Percentiles rank a stretch among this genome's conserved stretches.
Conservation (phyloP, 2,113 vertebrate genomes). For the Pogonocichla stellata region DNA sequence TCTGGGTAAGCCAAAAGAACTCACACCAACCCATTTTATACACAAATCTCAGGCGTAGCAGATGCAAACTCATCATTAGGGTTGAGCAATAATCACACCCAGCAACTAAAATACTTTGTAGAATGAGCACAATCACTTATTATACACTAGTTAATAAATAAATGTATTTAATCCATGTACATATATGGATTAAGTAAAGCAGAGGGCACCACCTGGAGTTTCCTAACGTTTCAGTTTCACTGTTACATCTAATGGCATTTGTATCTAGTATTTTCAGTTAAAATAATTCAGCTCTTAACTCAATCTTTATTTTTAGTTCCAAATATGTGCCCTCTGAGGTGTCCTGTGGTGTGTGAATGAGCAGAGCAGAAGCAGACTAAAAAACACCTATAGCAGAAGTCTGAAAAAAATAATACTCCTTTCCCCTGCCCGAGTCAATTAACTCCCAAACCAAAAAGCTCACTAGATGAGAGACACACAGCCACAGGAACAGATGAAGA, state of each 20-base stretch:
- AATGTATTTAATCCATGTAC: neutral
- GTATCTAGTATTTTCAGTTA: neutral
- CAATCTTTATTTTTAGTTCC: neutral
- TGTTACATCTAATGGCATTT: neutral
- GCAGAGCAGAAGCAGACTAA: neutral
- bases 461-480: neutral
- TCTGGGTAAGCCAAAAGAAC: neutral
- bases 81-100: neutral
- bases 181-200: neutral
- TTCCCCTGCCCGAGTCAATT: neutral
- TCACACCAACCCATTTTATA: accelerated
- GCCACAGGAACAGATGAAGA: neutral
- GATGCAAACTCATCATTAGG: neutral
- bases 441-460: neutral
- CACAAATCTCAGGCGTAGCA: neutral
- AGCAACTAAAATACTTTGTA: neutral
- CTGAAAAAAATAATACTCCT: neutral
- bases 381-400: neutral
- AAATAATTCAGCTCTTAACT: neutral
- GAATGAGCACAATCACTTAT: neutral
- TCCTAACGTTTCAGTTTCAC: neutral
- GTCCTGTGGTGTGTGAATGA: neutral
- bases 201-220: neutral
- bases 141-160: neutral
- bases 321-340: neutral